Evolutionary conservation across 2,797 vertebrate genomes (phyloP).

Genomic region (Salarias fasciatus): DNA sequence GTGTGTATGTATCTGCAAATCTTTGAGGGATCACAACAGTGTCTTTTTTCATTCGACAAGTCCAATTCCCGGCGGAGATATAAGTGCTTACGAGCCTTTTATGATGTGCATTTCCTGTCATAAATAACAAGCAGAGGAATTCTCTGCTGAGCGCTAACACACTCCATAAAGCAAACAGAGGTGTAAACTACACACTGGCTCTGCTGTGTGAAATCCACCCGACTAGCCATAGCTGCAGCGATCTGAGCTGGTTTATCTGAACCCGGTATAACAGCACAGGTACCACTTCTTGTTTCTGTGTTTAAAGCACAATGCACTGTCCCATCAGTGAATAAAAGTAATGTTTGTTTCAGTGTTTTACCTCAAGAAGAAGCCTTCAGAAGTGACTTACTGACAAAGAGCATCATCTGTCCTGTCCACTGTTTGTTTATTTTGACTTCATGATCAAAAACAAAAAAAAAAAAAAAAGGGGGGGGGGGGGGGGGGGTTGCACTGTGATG

Average conservation of each 20-base stretch:
- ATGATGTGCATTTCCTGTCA: slow-evolving; percentile 82
- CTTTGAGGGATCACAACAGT: slow-evolving; percentile 41
- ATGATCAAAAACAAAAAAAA: too few relatives aligned
- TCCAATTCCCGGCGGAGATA: slow-evolving; percentile 59
- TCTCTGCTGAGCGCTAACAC: slow-evolving; percentile 66
- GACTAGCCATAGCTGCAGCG: slow-evolving; percentile 13
- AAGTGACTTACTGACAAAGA: too few relatives aligned
- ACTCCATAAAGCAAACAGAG: slow-evolving; percentile 70
- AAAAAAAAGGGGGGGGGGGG: too few relatives aligned
- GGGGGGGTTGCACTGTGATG: too few relatives aligned
- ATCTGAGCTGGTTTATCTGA: background rate
- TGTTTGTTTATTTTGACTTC: too few relatives aligned
- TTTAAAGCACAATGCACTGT: too few relatives aligned
- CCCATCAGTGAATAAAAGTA: too few relatives aligned
- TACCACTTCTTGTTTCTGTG: background rate
- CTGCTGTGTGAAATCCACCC: slow-evolving; percentile 36
- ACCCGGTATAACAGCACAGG: background rate
- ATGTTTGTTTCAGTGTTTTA: too few relatives aligned
- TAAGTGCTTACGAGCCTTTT: slow-evolving; percentile 70
- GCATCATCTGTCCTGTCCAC: too few relatives aligned
- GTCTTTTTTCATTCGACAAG: slow-evolving; percentile 50
- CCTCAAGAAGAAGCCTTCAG: too few relatives aligned
- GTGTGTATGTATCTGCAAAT: slow-evolving; percentile 30
- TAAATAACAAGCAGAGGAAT: slow-evolving; percentile 75
- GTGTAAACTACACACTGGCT: slow-evolving; percentile 56